A percentile compares a stretch with the other conserved stretches of the same genome.
phyloP scores from a whole-genome alignment of 2,113 vertebrate genomes.

The Gallinago paraguaiae region DNA sequence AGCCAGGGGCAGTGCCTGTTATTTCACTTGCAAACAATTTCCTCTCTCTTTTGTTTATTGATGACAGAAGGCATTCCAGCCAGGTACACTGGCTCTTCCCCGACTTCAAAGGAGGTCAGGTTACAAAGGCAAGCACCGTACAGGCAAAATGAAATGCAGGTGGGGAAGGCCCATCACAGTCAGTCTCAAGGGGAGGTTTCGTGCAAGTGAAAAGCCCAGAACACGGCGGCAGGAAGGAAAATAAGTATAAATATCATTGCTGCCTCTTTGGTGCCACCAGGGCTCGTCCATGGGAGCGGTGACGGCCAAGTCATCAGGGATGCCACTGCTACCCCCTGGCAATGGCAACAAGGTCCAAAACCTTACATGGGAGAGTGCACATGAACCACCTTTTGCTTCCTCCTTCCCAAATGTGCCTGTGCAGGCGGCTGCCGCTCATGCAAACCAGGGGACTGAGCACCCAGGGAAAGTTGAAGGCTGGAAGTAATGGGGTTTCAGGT shows the following conservation, averaged over 20 bases:
- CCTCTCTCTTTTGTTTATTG: conserved; percentile 72
- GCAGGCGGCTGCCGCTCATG: rapidly evolving
- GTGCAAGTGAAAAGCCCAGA: neutral
- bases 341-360: neutral
- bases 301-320: neutral
- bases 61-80: conserved; percentile 65
- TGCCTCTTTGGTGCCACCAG: neutral
- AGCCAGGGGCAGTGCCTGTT: conserved; percentile 60
- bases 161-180: neutral
- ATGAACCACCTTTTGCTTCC: neutral
- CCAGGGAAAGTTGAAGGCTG: neutral
- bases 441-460: rapidly evolving
- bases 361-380: neutral
- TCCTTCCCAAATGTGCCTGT: neutral
- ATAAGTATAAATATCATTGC: neutral
- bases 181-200: neutral
- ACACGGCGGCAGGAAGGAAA: neutral
- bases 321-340: rapidly evolving
- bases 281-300: neutral
- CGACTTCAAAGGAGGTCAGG: conserved; percentile 60
- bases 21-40: conserved; percentile 74
- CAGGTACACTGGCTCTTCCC: conserved; percentile 50
- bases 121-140: conserved; percentile 47
- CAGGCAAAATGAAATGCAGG: neutral
- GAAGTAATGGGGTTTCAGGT: neutral